Conservation (phyloP, 2,888 invertebrate species). For the Phania funesta region DNA sequence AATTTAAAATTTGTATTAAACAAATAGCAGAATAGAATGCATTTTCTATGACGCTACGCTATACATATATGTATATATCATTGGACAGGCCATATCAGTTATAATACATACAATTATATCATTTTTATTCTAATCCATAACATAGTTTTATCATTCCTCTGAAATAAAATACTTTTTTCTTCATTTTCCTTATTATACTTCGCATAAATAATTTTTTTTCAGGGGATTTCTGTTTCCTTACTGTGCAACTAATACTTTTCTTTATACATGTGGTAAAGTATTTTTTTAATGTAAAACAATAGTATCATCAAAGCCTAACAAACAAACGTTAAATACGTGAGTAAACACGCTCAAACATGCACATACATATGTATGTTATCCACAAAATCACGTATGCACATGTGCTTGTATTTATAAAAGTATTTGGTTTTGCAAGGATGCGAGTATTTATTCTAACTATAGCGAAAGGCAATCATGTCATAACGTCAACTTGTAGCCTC, state of each 20-base stretch:
- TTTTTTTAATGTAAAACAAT: conserved; percentile 53
- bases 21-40: too few species aligned
- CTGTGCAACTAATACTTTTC: neutral
- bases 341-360: conserved; percentile 36
- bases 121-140: conserved; percentile 49
- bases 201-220: neutral
- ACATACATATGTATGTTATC: neutral
- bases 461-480: conserved; percentile 56
- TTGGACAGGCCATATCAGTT: neutral
- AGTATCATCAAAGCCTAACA: conserved; percentile 59
- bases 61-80: too few species aligned
- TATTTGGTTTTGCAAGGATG: conserved; percentile 5
- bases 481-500: conserved; percentile 47
- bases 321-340: conserved; percentile 64
- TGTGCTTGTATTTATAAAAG: neutral
- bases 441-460: conserved; percentile 37
- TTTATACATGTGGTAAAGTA: too few species aligned
- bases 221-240: neutral
- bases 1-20: too few species aligned
- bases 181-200: neutral
- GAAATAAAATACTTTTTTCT: conserved; percentile 9
- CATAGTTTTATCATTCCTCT: conserved; percentile 1
- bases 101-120: conserved; percentile 9
- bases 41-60: too few species aligned
- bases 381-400: neutral